Evolutionary conservation across 1,140 invertebrate genomes (phyloP), one percentile per base, ranked within the genome.

Genomic region (Oscheius sp.): DNA sequence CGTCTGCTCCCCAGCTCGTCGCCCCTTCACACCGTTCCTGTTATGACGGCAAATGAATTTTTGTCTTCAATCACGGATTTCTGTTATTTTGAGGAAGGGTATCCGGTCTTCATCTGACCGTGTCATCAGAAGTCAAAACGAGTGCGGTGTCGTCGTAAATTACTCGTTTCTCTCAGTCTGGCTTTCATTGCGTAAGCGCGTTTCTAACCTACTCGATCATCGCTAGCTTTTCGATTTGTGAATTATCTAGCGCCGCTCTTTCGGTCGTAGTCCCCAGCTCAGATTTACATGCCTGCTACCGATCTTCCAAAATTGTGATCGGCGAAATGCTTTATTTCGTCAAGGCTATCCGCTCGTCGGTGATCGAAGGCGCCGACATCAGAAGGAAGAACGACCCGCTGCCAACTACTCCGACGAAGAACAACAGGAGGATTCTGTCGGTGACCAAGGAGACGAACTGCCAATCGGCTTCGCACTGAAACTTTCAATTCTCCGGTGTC

Each of bases 361-460:
- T 52, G 13, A 81, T 45, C 29, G 74, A 79, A 26, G 94, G 94
- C 85, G 94, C 94, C 86, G 92, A 94, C 86, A 94, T 90, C 84
- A 97, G 90, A 87, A 96, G 93, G 85, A 91, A 93, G 86, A 95
- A 90, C 83, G 95, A 97, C 28, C 89, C 89, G 15, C 91, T 91
- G 87, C 96, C 90, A 32, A 95, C 98, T 13, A 97, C 94, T 58
- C 93, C 88, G 86, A 97, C 94, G 87, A 99, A 99, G 79, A 98
- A 91, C 85, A 95, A 95, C 68, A 99, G 88, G 85, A 97, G 93
- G 63, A 99, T 87, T 79, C 96, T 90, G 88, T 99, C 96, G 79
- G 99, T 95, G 34, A 99, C 95, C 92, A 97, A 95, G 34, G 96
- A 96, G 3, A 98, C 94, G 85, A 97, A 99, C 84, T 96, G 97